A percentile compares a stretch with the other conserved stretches of the same genome.
Conservation (phyloP, 2,888 invertebrate genomes). For the Willowsia nigromaculata region DNA sequence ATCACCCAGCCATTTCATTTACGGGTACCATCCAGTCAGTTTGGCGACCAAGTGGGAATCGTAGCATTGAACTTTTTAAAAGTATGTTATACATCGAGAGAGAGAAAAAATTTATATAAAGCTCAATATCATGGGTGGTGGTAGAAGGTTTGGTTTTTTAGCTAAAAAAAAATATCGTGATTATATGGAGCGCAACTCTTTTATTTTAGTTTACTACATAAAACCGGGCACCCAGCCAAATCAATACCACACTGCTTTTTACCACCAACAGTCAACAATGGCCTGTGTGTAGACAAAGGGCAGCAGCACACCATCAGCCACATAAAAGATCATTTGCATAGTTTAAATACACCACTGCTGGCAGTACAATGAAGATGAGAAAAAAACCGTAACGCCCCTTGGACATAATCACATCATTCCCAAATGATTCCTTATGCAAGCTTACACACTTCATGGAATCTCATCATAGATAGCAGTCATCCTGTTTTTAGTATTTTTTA, state of each 20-base stretch:
- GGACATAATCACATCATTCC: constrained; percentile 78
- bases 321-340: constrained; percentile 77
- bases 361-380: constrained; percentile 48
- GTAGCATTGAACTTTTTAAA: constrained; percentile 3
- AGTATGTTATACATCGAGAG: no score
- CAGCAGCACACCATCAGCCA: constrained; percentile 20
- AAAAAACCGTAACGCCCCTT: constrained; percentile 77
- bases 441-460: constrained; percentile 24
- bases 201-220: background rate
- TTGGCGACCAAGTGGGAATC: constrained; percentile 5
- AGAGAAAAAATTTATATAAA: background rate
- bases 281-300: constrained; percentile 30
- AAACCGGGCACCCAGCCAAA: constrained; percentile 67
- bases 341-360: constrained; percentile 69
- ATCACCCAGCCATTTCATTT: constrained; percentile 62
- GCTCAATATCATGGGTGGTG: background rate
- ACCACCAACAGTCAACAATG: constrained; percentile 70
- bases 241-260: constrained; percentile 63
- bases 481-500: no score
- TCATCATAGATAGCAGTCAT: constrained; percentile 38
- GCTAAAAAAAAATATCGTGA: background rate
- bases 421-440: constrained; percentile 73
- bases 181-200: constrained; percentile 25
- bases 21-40: constrained; percentile 7
- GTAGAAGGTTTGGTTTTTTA: no score